phyloP scores from a whole-genome alignment of 2,797 vertebrate genomes.

The Yasuhikotakia modesta region DNA sequence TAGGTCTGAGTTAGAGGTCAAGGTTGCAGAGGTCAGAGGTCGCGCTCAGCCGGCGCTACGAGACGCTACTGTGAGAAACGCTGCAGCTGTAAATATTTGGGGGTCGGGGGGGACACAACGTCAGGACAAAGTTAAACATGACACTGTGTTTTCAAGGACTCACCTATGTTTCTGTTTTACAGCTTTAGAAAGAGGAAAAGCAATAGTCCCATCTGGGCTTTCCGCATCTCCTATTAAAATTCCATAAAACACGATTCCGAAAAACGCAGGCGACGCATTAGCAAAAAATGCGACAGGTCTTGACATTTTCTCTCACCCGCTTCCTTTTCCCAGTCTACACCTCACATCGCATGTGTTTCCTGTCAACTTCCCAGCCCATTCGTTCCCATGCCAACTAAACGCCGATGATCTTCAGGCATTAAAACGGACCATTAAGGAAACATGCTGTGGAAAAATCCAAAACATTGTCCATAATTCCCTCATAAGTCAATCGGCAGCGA shows the following conservation, averaged over 20 bases:
- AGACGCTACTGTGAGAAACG: constrained; percentile 37
- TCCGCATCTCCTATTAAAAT: constrained; percentile 10
- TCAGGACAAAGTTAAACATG: neutral
- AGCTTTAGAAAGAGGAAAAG: constrained; percentile 8
- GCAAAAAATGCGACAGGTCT: constrained; percentile 10
- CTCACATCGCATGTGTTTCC: constrained; percentile 56
- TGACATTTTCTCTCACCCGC: constrained; percentile 27
- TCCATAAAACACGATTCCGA: constrained; percentile 8
- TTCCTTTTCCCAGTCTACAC: constrained; percentile 44
- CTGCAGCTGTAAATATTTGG: constrained; percentile 45
- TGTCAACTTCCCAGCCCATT: constrained; percentile 26
- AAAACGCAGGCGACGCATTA: constrained; percentile 12
- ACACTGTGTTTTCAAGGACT: constrained; percentile 13
- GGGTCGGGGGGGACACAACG: neutral
- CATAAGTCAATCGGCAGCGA: constrained; percentile 24
- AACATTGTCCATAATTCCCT: neutral
- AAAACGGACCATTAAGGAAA: constrained; percentile 34
- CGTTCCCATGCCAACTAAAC: constrained; percentile 20
- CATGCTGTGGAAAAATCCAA: neutral
- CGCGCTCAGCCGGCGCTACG: neutral
- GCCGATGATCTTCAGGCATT: constrained; percentile 31
- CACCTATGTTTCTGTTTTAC: constrained; percentile 36
- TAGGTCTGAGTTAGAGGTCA: constrained; percentile 43
- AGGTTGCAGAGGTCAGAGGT: constrained; percentile 46
- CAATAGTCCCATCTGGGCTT: constrained; percentile 20